Evolutionary conservation across 2,888 invertebrate species (phyloP).

Genomic region (Andrena praecox): DNA sequence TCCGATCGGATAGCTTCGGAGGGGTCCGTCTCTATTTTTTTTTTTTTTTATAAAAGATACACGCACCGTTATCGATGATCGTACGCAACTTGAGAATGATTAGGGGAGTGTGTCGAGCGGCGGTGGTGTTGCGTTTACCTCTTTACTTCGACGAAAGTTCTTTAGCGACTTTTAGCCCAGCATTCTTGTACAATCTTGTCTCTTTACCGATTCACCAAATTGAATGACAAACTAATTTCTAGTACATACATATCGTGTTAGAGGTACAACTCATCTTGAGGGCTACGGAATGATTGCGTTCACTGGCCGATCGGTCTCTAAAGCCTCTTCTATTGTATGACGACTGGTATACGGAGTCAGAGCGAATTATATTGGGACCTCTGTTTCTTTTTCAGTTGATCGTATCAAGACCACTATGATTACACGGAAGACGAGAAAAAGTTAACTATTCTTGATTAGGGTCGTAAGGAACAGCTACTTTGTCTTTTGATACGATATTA

Average conservation of each 20-base stretch:
- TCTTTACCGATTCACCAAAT: constrained; percentile 61
- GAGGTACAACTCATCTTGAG: constrained; percentile 73
- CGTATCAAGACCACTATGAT: constrained; percentile 52
- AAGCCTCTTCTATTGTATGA: constrained; percentile 43
- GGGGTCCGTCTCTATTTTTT: constrained; percentile 49
- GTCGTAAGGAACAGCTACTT: constrained; percentile 60
- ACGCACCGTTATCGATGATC: constrained; percentile 49
- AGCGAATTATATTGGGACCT: constrained; percentile 47
- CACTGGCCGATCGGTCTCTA: constrained; percentile 43
- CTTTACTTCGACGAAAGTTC: constrained; percentile 44
- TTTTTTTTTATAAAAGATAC: constrained; percentile 46
- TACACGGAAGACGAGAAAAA: constrained; percentile 33
- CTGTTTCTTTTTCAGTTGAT: constrained; percentile 46
- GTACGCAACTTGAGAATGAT: constrained; percentile 42
- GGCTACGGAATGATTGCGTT: constrained; percentile 53
- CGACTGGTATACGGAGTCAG: constrained; percentile 19
- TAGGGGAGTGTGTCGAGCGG: constrained; percentile 34
- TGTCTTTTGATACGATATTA: constrained; percentile 74
- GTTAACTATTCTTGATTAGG: constrained; percentile 58
- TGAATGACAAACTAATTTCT: constrained; percentile 77
- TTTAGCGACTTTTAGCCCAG: constrained; percentile 60
- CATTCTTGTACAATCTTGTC: constrained; percentile 63
- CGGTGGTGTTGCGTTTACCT: constrained; percentile 33
- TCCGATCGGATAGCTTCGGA: constrained; percentile 10
- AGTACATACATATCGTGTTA: constrained; percentile 81